phyloP scores from a whole-genome alignment of 1,140 invertebrate genomes.

The Heliconius hermathena region DNA sequence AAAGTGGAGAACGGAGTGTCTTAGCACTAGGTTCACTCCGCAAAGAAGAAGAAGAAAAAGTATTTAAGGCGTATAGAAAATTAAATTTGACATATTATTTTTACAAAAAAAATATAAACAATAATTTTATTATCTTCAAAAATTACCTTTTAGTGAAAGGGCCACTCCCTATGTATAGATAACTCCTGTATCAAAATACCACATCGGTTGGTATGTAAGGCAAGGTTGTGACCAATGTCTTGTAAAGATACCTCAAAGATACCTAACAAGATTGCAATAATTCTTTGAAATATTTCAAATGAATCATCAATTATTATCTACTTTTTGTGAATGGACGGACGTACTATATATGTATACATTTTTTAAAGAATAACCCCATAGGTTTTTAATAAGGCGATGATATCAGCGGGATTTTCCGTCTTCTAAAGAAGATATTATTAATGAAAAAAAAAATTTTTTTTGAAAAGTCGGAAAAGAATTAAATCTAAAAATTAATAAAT shows the following conservation, averaged over 20 bases:
- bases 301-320: conserved; percentile 17
- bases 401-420: conserved; percentile 35
- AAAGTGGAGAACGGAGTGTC: too few species aligned
- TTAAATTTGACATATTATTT: background rate
- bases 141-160: background rate
- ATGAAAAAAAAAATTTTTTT: background rate
- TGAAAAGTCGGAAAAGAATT: too few species aligned
- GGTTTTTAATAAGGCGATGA: conserved; percentile 18
- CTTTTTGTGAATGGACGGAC: background rate
- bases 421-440: background rate
- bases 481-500: too few species aligned
- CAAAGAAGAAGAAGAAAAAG: too few species aligned
- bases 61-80: background rate
- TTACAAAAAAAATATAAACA: background rate
- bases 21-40: too few species aligned
- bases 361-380: background rate
- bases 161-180: background rate
- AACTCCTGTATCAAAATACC: background rate
- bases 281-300: conserved; percentile 1
- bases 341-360: background rate
- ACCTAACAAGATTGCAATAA: background rate
- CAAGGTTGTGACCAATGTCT: conserved; percentile 1
- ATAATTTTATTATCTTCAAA: background rate
- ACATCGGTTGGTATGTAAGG: background rate
- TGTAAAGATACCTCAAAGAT: conserved; percentile 3